These are phyloP conservation scores for Pagrus major DNA, from an alignment of 2,113 vertebrate genomes.

Conservation along the genomic window DNA sequence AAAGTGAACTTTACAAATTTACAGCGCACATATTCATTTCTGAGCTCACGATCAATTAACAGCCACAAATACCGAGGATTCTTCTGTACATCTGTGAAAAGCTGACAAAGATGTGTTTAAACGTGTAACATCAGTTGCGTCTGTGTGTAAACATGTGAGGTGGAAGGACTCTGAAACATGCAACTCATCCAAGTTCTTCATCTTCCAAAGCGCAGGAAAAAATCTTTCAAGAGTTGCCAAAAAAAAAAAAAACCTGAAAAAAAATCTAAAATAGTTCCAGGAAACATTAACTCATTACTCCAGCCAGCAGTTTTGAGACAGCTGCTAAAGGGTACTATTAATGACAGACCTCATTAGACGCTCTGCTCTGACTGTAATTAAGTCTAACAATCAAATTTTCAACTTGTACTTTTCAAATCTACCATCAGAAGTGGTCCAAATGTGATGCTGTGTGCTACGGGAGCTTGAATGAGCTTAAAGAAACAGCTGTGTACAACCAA, in stretches of 20 bases:
- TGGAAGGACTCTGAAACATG: not conserved
- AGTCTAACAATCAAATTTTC: conserved; percentile 22
- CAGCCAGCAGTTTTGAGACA: not conserved
- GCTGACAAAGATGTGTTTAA: not conserved
- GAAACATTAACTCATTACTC: conserved; percentile 16
- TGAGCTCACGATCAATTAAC: not conserved
- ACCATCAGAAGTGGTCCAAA: not conserved
- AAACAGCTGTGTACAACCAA: not conserved
- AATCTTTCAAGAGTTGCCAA: not conserved
- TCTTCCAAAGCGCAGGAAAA: not conserved
- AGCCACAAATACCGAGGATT: not conserved
- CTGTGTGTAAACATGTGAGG: not conserved
- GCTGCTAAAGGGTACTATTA: not conserved
- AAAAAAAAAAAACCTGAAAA: not conserved
- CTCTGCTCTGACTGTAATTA: not conserved
- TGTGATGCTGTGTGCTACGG: not conserved
- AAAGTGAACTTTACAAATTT: too few species aligned
- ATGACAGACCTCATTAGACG: conserved; percentile 4
- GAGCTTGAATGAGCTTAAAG: not conserved
- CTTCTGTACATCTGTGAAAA: not conserved
- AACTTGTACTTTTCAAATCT: conserved; percentile 12
- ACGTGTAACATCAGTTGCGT: not conserved
- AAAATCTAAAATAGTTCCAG: not conserved
- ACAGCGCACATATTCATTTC: not conserved
- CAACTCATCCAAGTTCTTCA: not conserved